Base-by-base conservation (phyloP, 1,140 invertebrate species). In the Panonychus citri region DNA sequence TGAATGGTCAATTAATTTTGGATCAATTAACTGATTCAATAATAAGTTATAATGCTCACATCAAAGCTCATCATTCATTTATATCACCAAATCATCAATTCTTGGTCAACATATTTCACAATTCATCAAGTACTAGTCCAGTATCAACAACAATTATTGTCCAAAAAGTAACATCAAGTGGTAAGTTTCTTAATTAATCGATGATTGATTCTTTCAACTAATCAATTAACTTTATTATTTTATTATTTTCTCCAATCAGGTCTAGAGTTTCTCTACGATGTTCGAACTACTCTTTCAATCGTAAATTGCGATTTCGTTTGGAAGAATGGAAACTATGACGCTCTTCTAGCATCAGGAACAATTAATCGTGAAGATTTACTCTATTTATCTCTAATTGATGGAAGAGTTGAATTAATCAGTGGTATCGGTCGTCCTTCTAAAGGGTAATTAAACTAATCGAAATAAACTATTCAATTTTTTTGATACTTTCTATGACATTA, bases 381-480 rank as follows among this genome's bases (percentile, higher is more conserved):
- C 24, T 81, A 81, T 64, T 69, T 85, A 5, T 80, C 82, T 64
- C 74, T 85, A 28, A 71, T 76, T 17, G 80, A 80, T 62, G 81
- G 81, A 10, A 82, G 83, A 75, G 81, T 85, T 10, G 81, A 84
- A 66, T 79, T 82, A 71, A 80, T 85, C 58, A 81, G 79, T 3
- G 80, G 80, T 27, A 79, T 81, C 4, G 79, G 79, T 3, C 53
- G 59, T 13, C 76, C 79, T 17, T 74, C 53, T 27, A 53, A 54
- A 49, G 56, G 56, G 59, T 60, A 48, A 57, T 51, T 48, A 25
- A 5, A 7, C 17, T 21, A 34, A 34, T 34, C 30, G 12, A 7
- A 7, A 7, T 34, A 34, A 5, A 34, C 30, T 34, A 34, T 7
- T 12, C 12, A 34, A 34, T 34, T 26, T 30, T 28, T 53, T 53